These are phyloP conservation scores for Rallus limicola DNA, from an alignment of 2,113 vertebrate genomes.

Conservation along the genomic window DNA sequence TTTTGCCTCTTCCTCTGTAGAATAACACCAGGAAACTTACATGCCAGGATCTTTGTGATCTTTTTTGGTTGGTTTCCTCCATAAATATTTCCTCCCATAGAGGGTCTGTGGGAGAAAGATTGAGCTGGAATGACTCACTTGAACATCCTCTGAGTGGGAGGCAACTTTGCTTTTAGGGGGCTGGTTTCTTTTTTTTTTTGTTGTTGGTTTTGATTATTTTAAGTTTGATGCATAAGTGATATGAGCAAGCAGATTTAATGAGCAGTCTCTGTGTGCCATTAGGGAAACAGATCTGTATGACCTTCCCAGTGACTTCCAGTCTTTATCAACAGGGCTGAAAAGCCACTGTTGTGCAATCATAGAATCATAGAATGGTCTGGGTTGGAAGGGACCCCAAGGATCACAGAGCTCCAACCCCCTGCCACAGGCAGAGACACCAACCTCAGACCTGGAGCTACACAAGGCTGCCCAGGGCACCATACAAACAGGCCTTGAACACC, in stretches of 20 bases:
- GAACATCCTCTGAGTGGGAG: background rate
- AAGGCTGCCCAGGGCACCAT: too few species aligned
- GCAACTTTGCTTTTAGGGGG: background rate
- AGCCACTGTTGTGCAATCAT: background rate
- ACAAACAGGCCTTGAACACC: too few species aligned
- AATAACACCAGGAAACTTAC: constrained; percentile 22
- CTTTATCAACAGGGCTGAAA: background rate
- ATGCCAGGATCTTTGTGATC: background rate
- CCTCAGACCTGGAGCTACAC: too few species aligned
- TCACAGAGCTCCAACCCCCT: too few species aligned
- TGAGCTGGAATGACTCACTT: background rate
- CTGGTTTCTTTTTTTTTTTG: background rate
- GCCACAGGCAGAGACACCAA: too few species aligned
- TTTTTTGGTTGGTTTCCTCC: background rate
- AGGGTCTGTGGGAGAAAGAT: background rate
- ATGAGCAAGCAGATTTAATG: background rate
- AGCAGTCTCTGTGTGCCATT: background rate
- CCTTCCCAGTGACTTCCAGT: background rate
- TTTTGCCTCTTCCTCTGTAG: background rate
- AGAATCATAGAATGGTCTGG: too few species aligned
- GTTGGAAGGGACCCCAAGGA: too few species aligned
- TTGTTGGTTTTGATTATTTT: background rate
- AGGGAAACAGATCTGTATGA: background rate
- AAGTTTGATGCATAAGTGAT: background rate
- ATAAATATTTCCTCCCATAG: background rate